These are phyloP conservation scores for Tretioscincus oriximinensis DNA, from an alignment of 2,113 vertebrate genomes.

Conservation along the genomic window DNA sequence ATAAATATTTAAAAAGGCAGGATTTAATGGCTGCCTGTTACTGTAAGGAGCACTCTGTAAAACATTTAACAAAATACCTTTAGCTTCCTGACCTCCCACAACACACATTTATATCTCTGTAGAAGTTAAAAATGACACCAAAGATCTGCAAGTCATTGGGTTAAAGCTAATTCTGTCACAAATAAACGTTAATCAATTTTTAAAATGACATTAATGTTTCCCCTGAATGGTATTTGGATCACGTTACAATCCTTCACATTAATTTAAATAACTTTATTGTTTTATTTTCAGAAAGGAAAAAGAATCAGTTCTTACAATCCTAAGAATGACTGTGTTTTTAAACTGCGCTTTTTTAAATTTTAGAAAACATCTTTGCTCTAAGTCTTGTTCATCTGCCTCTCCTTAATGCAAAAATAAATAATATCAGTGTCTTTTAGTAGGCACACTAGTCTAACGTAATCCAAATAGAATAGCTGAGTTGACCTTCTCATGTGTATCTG, in stretches of 20 bases:
- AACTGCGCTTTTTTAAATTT: too few relatives aligned
- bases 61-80: neutral
- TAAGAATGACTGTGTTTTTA: too few relatives aligned
- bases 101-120: neutral
- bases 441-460: too few relatives aligned
- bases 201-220: slow-evolving; percentile 1
- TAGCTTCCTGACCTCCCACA: neutral
- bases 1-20: neutral
- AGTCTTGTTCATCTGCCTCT: too few relatives aligned
- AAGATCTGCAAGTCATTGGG: neutral
- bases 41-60: neutral
- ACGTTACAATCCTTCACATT: slow-evolving; percentile 18
- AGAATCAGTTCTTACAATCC: neutral
- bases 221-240: slow-evolving; percentile 8
- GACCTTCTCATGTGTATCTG: too few relatives aligned
- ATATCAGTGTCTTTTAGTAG: too few relatives aligned
- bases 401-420: too few relatives aligned
- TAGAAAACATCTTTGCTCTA: too few relatives aligned
- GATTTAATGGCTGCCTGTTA: neutral
- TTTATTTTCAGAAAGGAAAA: neutral
- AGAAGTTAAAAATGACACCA: neutral
- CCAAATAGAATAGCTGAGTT: too few relatives aligned
- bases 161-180: slow-evolving; percentile 8
- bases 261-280: slow-evolving; percentile 7
- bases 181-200: neutral